Evolutionary conservation across 2,888 invertebrate genomes (phyloP).

Genomic region (Ormyrus pomaceus): DNA sequence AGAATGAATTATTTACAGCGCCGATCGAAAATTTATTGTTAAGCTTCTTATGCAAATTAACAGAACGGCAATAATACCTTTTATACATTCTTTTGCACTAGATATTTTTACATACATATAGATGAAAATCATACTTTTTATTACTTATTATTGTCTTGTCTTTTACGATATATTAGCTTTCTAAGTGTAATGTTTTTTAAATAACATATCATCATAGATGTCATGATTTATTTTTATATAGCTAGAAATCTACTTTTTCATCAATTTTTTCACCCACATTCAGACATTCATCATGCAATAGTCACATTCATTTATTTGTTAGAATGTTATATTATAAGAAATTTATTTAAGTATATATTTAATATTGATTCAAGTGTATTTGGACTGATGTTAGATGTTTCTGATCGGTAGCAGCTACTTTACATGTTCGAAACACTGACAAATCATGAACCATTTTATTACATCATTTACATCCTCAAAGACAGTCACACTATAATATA

Average conservation of each 20-base stretch:
- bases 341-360: slow-evolving; percentile 11
- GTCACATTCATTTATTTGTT: slow-evolving; percentile 44
- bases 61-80: slow-evolving; percentile 23
- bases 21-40: slow-evolving; percentile 40
- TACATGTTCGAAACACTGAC: slow-evolving; percentile 18
- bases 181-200: slow-evolving; percentile 49
- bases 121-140: slow-evolving; percentile 14
- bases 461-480: slow-evolving; percentile 16
- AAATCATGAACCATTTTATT: neutral
- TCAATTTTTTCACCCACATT: slow-evolving; percentile 40
- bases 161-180: slow-evolving; percentile 41
- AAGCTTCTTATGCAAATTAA: slow-evolving; percentile 46
- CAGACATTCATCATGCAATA: slow-evolving; percentile 46
- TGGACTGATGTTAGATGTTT: slow-evolving; percentile 23
- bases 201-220: slow-evolving; percentile 49
- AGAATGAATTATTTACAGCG: slow-evolving; percentile 38
- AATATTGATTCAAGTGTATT: slow-evolving; percentile 20
- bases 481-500: slow-evolving; percentile 15
- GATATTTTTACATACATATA: slow-evolving; percentile 29
- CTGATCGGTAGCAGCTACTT: slow-evolving; percentile 26
- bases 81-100: slow-evolving; percentile 49
- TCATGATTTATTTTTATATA: slow-evolving; percentile 53
- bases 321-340: slow-evolving; percentile 41
- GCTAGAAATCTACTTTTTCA: slow-evolving; percentile 44
- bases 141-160: slow-evolving; percentile 32